Percentiles rank a stretch among this genome's conserved stretches.
Conservation (phyloP, 2,113 vertebrate species). For the Neogale vison region DNA sequence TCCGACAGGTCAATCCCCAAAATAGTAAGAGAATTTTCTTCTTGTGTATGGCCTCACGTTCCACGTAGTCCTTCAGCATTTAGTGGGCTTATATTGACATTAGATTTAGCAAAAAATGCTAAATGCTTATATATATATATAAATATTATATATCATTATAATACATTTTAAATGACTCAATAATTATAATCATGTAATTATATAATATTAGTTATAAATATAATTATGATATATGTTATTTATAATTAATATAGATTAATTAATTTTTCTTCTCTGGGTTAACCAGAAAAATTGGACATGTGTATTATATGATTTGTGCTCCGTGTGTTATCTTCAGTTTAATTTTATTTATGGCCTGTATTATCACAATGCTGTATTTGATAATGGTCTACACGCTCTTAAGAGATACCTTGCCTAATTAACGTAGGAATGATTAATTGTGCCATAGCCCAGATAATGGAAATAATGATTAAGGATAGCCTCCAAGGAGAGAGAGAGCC, state of each 20-base stretch:
- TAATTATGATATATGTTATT: too few species aligned
- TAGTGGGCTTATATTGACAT: neutral
- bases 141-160: neutral
- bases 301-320: neutral
- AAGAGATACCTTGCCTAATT: neutral
- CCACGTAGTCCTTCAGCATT: neutral
- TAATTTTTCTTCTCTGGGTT: neutral
- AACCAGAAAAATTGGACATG: constrained; percentile 1
- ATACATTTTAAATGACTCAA: neutral
- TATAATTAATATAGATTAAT: too few species aligned
- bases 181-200: too few species aligned
- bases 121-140: too few species aligned
- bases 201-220: too few species aligned
- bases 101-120: neutral
- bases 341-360: neutral
- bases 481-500: neutral
- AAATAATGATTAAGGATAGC: neutral
- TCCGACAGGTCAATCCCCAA: constrained; percentile 86
- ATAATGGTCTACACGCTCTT: neutral
- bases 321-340: constrained; percentile 4
- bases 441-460: neutral
- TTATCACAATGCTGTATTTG: neutral
- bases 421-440: constrained; percentile 1
- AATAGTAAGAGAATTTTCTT: constrained; percentile 82
- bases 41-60: neutral